Evolutionary conservation across 2,888 invertebrate genomes (phyloP).

Genomic region (Nymphalis urticae): DNA sequence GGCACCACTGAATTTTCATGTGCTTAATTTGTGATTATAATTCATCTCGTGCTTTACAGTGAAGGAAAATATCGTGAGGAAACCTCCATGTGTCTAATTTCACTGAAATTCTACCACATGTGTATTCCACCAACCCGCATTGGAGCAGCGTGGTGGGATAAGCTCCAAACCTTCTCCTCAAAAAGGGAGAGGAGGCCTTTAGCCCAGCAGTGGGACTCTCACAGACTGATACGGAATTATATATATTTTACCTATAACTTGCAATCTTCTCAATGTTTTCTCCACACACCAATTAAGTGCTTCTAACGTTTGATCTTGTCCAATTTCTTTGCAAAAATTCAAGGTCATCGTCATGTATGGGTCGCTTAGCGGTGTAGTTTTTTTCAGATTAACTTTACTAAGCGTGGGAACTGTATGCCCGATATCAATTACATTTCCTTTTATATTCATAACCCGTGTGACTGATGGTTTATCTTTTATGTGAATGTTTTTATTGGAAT

Average conservation of each 20-base stretch:
- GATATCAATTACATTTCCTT: not conserved
- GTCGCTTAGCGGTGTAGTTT: conserved; percentile 42
- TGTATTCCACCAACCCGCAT: too few relatives aligned
- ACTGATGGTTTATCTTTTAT: conserved; percentile 2
- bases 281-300: conserved; percentile 67
- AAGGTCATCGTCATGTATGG: conserved; percentile 64
- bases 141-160: too few relatives aligned
- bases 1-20: too few relatives aligned
- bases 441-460: not conserved
- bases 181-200: too few relatives aligned
- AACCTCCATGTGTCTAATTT: too few relatives aligned
- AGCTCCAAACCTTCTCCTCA: too few relatives aligned
- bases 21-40: too few relatives aligned
- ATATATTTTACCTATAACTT: conserved; percentile 55
- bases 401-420: not conserved
- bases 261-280: conserved; percentile 63
- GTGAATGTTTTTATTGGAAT: conserved; percentile 10
- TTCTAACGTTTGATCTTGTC: conserved; percentile 56
- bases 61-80: too few relatives aligned
- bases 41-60: too few relatives aligned
- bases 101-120: too few relatives aligned
- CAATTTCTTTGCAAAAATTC: conserved; percentile 67
- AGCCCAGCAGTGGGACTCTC: too few relatives aligned
- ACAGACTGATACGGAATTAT: too few relatives aligned
- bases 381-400: conserved; percentile 32